Percentiles rank a stretch among this genome's conserved stretches.
Conservation (phyloP, 2,797 vertebrate genomes). For the Jordanella pulchra region DNA sequence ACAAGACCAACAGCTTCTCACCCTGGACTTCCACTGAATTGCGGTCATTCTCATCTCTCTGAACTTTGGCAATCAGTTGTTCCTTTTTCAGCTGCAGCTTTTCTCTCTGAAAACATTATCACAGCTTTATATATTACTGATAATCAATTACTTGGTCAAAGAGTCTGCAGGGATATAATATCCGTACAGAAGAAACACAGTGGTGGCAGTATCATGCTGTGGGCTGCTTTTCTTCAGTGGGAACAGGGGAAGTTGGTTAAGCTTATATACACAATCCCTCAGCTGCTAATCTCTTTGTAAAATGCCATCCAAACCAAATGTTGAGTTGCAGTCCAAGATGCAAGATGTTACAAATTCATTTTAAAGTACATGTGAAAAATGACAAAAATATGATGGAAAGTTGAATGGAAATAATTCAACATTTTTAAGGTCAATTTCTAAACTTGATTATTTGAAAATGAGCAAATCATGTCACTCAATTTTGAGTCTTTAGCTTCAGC, state of each 20-base stretch:
- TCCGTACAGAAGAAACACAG: background rate
- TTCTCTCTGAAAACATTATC: conserved; percentile 80
- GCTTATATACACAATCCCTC: background rate
- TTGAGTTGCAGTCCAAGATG: background rate
- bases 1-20: conserved; percentile 58
- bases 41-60: conserved; percentile 81
- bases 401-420: too few relatives aligned
- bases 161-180: background rate
- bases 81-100: conserved; percentile 87
- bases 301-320: background rate
- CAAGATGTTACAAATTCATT: background rate
- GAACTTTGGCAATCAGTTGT: conserved; percentile 87
- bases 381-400: background rate
- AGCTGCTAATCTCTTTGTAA: background rate
- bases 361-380: background rate
- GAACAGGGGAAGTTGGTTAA: background rate
- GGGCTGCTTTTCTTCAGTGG: background rate
- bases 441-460: background rate
- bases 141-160: background rate
- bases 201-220: too few relatives aligned
- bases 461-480: background rate
- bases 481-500: too few relatives aligned
- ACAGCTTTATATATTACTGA: background rate
- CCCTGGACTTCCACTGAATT: conserved; percentile 87
- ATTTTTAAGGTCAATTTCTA: background rate